Evolutionary conservation across 2,797 vertebrate species (phyloP), one percentile per base, ranked within the genome.

Genomic region (Sphenodon punctatus): DNA sequence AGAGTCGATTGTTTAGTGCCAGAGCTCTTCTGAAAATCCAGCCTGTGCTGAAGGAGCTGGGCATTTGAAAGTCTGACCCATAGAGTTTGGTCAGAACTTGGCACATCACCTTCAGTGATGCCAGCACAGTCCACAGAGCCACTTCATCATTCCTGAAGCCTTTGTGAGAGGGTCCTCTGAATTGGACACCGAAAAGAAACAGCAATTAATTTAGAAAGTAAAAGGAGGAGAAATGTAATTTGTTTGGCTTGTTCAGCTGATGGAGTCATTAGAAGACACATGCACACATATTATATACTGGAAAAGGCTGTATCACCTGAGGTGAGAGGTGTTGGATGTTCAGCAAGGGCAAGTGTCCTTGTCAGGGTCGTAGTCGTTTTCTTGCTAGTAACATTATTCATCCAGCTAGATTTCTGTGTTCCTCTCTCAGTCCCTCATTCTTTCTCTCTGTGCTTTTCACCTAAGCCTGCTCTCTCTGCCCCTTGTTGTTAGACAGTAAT

Each of bases 151-250:
- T 83, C 22, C 67, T 22, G 43, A 85, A 74, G 72, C 80, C 76
- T 59, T 66, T 81, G 55, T 85, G 69, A 80, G 59, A 64, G 61
- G 80, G 71, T 38, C 80, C 82, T 87, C 46, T 16, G 66, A 58
- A 63, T 69, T 75, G 30, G 17, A 75, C 46, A 49, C 23, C 10
- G n/a, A 68, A 60, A 78, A 83, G 58, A 80, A 80, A 51, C 82
- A 75, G 73, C 67, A 75, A 86, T 91, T 92, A 85, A 87, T 83
- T 89, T 71, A 39, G 85, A 90, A 93, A 90, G 91, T 72, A 86
- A 90, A 83, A 85, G 75, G 53, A 88, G 75, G 65, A 84, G 75
- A 91, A 91, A 91, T 91, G 91, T 68, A 93, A 93, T 93, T 92
- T 93, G 75, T 74, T 92, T 75, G 82, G 39, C 82, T 83, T 86